A percentile compares a stretch with the other conserved stretches of the same genome.
These are phyloP conservation scores for Nautilus pompilius DNA, from an alignment of 1,140 invertebrate species.

Conservation along the genomic window DNA sequence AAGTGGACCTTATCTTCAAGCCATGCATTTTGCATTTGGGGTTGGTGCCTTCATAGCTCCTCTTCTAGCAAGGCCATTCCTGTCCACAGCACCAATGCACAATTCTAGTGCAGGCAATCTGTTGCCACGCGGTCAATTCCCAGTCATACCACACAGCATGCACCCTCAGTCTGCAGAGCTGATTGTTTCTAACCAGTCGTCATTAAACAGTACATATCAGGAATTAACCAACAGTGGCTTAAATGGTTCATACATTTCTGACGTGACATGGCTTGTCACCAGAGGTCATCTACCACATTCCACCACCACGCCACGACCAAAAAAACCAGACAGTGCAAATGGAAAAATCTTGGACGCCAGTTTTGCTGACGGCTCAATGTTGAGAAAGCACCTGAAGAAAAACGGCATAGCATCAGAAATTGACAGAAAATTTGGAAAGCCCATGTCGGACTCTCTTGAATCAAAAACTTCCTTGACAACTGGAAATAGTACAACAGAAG, in stretches of 20 bases:
- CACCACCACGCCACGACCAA: constrained; percentile 7
- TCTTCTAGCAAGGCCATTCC: constrained; percentile 56
- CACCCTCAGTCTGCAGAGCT: too few species aligned
- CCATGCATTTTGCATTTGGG: constrained; percentile 61
- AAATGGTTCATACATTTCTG: too few species aligned
- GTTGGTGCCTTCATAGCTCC: constrained; percentile 60
- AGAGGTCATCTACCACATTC: not conserved
- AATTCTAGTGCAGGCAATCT: too few species aligned
- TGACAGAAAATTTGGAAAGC: not conserved
- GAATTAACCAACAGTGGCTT: too few species aligned
- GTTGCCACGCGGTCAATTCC: too few species aligned
- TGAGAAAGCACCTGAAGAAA: not conserved
- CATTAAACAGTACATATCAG: too few species aligned
- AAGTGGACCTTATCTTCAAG: constrained; percentile 59
- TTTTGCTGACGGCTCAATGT: constrained; percentile 9
- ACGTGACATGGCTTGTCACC: too few species aligned
- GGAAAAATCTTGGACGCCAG: constrained; percentile 10
- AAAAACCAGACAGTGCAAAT: constrained; percentile 13
- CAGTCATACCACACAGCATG: too few species aligned
- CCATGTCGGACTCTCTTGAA: too few species aligned
- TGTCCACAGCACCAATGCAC: constrained; percentile 16
- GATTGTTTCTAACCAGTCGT: too few species aligned
- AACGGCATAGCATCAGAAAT: not conserved
- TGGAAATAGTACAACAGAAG: too few species aligned
- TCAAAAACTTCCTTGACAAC: too few species aligned